Base-by-base conservation (phyloP, 2,888 invertebrate species). In the Pterostichus madidus region DNA sequence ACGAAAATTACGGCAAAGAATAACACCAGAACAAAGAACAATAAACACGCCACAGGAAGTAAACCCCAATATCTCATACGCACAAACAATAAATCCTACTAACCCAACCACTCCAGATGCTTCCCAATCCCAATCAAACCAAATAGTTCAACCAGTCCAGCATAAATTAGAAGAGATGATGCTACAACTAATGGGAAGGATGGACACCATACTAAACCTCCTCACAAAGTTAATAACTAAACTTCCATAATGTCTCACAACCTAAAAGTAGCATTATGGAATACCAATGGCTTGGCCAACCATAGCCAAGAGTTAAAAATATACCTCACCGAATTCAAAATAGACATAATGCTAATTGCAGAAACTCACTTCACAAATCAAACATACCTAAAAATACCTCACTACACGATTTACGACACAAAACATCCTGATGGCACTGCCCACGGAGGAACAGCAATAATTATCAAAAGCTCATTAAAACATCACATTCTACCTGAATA, bases 101-200 rank as follows among this genome's bases (percentile, higher is more conserved):
- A 64, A 31, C 32, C 10, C 6, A n/a, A 76, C 13, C 46, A 11
- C 59, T 31, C 24, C 24, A 24, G 24, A 24, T 24, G 24, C 24
- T 24, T 24, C 24, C 24, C 24, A 24, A 24, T 24, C 24, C 24
- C 24, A 24, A 24, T 24, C 24, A 24, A 24, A 24, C 24, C 24
- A 24, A 24, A 24, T 24, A 24, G 24, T 24, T 24, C 61, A 82
- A 39, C 13, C 53, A n/a, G 44, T 76, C 39, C 46, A 75, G 39
- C 56, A 52, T 32, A 61, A 56, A 76, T 31, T 61, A 76, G 75
- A 76, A 61, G 46, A 56, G 76, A 82, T 75, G 76, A 77, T 59
- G 46, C 11, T 80, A 68, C 53, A 80, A 52, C 15, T 73, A 73
- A 73, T 73, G 71, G 71, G 17, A 73, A n/a, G 71, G n/a, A 73